Evolutionary conservation across 1,140 invertebrate genomes (phyloP), one percentile per base, ranked within the genome.

Genomic region (Rhynchophorus ferrugineus): DNA sequence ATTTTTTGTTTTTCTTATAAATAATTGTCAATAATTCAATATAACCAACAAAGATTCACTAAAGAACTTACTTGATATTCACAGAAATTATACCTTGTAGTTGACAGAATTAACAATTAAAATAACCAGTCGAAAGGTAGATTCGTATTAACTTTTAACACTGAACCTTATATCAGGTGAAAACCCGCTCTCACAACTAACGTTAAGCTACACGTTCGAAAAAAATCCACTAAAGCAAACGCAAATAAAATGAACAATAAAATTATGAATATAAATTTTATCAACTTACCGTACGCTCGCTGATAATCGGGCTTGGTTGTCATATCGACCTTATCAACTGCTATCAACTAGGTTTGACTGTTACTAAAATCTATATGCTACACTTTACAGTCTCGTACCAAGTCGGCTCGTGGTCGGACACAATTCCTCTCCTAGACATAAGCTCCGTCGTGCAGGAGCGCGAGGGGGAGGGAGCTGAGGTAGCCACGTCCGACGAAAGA

Each of bases 211-310:
- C 24, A 17, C 18, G 13, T 38, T 38, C 33, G 22, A 42, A 42
- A 50, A 29, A 44, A 21, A 37, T 11, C 11, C n/a, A n/a, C n/a
- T n/a, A n/a, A n/a, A 41, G 14, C 41, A 29, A 54, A 21, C 34
- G 47, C 21, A 41, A 53, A 43, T 21, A 54, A 59, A 48, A 21
- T 47, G 55, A 59, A 61, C 64, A 56, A 66, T 62, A 66, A 65
- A 59, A n/a, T n/a, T n/a, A n/a, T n/a, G n/a, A n/a, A n/a, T n/a
- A n/a, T n/a, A n/a, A n/a, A 61, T 63, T 61, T 69, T 63, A 65
- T 65, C 62, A 58, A 69, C 70, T 69, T 59, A 74, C 72, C 61
- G 65, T 64, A 70, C 64, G 62, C 59, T 65, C 58, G 68, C 65
- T 63, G 67, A 66, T 68, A 68, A 68, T 65, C 63, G 47, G 66